Evolutionary conservation across 2,797 vertebrate genomes (phyloP).

Genomic region (Megalops cyprinoides): DNA sequence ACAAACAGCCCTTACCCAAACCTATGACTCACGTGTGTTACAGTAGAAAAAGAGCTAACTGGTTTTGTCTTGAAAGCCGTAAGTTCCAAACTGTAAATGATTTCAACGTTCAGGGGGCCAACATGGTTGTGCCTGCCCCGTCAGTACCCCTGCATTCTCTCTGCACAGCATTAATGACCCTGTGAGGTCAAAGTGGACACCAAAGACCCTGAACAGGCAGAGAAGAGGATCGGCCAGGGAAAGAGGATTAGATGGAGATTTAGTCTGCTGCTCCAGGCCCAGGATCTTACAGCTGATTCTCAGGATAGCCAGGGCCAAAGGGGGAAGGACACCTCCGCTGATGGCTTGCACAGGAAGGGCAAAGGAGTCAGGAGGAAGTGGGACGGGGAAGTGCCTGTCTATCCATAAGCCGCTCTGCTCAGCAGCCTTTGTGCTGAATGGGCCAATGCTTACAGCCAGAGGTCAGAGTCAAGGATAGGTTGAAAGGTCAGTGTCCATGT

Average conservation of each 20-base stretch:
- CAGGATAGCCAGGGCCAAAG: not conserved
- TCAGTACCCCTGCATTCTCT: not conserved
- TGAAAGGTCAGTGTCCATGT: not conserved
- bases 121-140: too few relatives aligned
- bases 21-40: not conserved
- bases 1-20: not conserved
- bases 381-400: not conserved
- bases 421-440: slow-evolving; percentile 13
- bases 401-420: not conserved
- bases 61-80: not conserved
- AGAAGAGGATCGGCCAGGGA: not conserved
- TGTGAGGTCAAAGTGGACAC: not conserved
- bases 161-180: not conserved
- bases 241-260: slow-evolving; percentile 11
- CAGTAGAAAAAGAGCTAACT: not conserved
- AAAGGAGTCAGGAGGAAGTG: not conserved
- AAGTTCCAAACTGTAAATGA: not conserved
- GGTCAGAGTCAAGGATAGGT: not conserved
- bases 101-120: not conserved
- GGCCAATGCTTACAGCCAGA: not conserved
- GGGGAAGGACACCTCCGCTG: not conserved
- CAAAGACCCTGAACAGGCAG: not conserved
- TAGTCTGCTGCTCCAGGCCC: not conserved
- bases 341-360: not conserved
- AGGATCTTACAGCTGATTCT: not conserved